These are phyloP conservation scores for Geotrupes spiniger DNA, from an alignment of 2,888 invertebrate species.

Conservation along the genomic window DNA sequence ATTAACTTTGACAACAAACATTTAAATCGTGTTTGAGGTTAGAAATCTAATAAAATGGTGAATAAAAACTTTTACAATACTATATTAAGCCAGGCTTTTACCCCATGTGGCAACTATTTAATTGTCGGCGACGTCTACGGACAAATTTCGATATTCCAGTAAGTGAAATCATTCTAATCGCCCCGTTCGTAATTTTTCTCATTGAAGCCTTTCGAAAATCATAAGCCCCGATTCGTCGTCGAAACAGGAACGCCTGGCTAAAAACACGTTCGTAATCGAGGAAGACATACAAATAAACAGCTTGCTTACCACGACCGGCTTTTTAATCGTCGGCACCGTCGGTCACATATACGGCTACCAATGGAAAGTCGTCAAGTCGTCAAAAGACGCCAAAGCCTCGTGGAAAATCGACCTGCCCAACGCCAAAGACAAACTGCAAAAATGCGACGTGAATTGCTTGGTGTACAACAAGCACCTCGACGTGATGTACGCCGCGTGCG, in stretches of 20 bases:
- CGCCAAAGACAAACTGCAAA: conserved; percentile 64
- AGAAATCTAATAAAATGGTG: conserved; percentile 32
- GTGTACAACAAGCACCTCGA: conserved; percentile 61
- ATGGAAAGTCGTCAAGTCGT: conserved; percentile 66
- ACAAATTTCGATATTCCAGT: conserved; percentile 79
- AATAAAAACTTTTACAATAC: conserved; percentile 74
- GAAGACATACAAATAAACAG: conserved; percentile 67
- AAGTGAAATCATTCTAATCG: conserved; percentile 46
- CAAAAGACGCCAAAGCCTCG: conserved; percentile 60
- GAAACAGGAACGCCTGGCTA: conserved; percentile 60
- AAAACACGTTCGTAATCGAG: conserved; percentile 60
- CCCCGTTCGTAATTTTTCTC: conserved; percentile 6
- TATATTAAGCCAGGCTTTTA: conserved; percentile 76
- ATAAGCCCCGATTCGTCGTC: conserved; percentile 57
- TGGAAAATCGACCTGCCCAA: conserved; percentile 71
- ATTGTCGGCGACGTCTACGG: conserved; percentile 83
- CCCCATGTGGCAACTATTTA: conserved; percentile 79
- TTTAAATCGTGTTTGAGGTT: too few relatives aligned
- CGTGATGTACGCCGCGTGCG: conserved; percentile 76
- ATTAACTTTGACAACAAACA: too few relatives aligned
- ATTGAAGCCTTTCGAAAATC: conserved; percentile 59
- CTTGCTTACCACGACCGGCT: conserved; percentile 62
- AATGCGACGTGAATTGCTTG: conserved; percentile 76
- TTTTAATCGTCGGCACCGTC: conserved; percentile 70
- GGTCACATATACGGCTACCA: conserved; percentile 76